Conservation (phyloP, 2,113 vertebrate genomes). For the Scatophagus argus region DNA sequence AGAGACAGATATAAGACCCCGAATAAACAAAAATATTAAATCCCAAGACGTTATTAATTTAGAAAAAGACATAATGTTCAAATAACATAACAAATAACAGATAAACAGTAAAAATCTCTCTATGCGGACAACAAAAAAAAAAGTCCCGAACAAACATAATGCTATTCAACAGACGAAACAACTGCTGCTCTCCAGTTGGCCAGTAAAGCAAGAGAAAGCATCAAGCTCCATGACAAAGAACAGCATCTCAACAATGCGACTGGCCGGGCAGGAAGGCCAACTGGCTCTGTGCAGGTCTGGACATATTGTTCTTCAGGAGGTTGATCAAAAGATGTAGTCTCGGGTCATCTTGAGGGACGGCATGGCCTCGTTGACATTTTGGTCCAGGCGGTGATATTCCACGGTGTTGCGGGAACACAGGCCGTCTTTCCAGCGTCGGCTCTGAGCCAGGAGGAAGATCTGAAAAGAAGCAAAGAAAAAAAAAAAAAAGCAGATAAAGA, state of each 20-base stretch:
- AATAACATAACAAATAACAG: conserved; percentile 16
- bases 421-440: conserved; percentile 92
- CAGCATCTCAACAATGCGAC: conserved; percentile 18
- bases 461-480: conserved; percentile 62
- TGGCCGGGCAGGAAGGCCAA: conserved; percentile 12
- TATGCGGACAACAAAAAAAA: conserved; percentile 7
- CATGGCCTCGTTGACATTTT: conserved; percentile 97
- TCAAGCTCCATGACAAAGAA: conserved; percentile 43
- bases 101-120: conserved; percentile 21
- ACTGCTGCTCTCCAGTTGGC: conserved; percentile 15
- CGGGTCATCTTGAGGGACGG: conserved; percentile 97
- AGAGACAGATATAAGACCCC: conserved; percentile 2
- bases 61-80: conserved; percentile 10
- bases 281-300: conserved; percentile 23
- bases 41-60: conserved; percentile 26
- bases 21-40: conserved; percentile 23
- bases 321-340: conserved; percentile 92
- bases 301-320: background rate
- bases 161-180: background rate
- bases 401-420: conserved; percentile 91
- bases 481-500: background rate
- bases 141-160: conserved; percentile 6
- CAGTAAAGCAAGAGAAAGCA: conserved; percentile 38
- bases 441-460: conserved; percentile 93
- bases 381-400: conserved; percentile 94